Conservation (phyloP, 2,113 vertebrate genomes). For the Apteryx owenii region DNA sequence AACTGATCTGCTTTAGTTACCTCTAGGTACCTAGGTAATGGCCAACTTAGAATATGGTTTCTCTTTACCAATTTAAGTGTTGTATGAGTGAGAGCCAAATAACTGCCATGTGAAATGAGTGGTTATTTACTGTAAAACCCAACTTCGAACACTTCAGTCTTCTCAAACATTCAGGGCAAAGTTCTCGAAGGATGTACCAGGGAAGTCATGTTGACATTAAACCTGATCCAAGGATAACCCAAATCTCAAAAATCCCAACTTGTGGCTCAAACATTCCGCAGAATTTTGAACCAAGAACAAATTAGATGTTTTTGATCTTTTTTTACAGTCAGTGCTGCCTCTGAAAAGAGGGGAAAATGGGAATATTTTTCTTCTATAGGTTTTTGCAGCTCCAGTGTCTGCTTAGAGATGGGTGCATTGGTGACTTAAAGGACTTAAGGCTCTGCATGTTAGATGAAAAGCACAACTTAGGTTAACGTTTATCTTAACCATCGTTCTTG, state of each 20-base stretch:
- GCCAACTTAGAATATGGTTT: not conserved
- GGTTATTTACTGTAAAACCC: not conserved
- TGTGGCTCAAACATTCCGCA: not conserved
- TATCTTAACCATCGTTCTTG: constrained; percentile 50
- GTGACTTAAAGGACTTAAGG: not conserved
- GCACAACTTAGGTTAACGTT: constrained; percentile 18
- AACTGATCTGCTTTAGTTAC: not conserved
- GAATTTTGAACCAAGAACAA: not conserved
- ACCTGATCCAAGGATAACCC: not conserved
- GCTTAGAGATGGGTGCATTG: not conserved
- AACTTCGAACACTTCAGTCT: not conserved
- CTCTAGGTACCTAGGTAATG: not conserved
- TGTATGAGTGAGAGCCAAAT: not conserved
- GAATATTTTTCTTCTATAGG: not conserved
- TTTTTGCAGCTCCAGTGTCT: not conserved
- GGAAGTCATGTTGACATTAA: not conserved
- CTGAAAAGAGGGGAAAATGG: not conserved
- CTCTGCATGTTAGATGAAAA: constrained; percentile 1
- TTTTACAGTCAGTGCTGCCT: not conserved
- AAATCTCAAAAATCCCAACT: not conserved
- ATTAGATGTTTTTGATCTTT: not conserved
- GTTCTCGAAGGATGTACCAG: not conserved
- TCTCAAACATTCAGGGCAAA: not conserved
- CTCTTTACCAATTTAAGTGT: not conserved
- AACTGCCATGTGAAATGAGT: not conserved